Conservation (phyloP, 92 coral and sea anemone genomes). For the Diadumene lineata region DNA sequence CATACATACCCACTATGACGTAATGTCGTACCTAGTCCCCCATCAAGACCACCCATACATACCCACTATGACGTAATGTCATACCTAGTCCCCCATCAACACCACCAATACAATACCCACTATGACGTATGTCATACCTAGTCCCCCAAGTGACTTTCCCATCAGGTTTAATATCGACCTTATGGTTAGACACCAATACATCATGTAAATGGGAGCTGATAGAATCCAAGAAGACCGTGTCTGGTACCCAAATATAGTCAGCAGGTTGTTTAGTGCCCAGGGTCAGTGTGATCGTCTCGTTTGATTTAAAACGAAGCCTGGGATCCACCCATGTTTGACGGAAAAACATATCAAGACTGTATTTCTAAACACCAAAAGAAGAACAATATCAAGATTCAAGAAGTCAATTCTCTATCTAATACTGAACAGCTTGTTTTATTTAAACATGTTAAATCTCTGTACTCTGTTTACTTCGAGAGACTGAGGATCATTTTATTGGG, state of each 20-base stretch:
- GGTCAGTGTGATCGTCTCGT: constrained; percentile 65
- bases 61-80: no score
- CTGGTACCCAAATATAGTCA: constrained; percentile 89
- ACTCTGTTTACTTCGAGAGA: no score
- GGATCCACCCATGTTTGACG: constrained; percentile 81
- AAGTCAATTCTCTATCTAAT: no score
- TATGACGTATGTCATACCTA: constrained; percentile 48
- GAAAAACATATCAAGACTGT: constrained; percentile 85
- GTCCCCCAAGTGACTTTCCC: constrained; percentile 86
- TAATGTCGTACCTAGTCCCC: no score
- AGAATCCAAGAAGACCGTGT: constrained; percentile 77
- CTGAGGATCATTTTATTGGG: no score
- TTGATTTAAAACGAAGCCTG: constrained; percentile 63
- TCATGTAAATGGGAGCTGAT: constrained; percentile 65
- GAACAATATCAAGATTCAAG: no score
- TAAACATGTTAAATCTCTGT: no score
- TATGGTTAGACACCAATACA: constrained; percentile 75
- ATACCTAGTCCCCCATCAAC: no score
- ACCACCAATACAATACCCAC: no score
- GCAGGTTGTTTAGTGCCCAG: constrained; percentile 89
- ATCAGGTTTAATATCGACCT: constrained; percentile 72
- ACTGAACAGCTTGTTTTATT: no score
- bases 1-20: no score
- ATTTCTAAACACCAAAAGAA: constrained; percentile 42
- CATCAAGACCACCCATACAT: no score